These are phyloP conservation scores for Maconellicoccus hirsutus DNA, from an alignment of 1,140 invertebrate species.

Conservation along the genomic window DNA sequence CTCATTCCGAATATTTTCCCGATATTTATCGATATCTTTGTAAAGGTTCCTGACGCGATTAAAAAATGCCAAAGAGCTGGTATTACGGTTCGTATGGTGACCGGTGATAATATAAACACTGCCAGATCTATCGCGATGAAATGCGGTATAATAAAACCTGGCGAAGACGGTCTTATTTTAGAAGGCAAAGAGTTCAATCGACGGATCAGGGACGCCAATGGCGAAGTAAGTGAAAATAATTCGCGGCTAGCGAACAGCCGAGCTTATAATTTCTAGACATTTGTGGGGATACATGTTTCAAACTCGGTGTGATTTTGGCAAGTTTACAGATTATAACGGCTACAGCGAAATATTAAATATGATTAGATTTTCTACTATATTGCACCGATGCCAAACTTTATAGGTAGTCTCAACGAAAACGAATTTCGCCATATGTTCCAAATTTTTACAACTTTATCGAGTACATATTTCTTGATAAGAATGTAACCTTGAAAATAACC, in stretches of 20 bases:
- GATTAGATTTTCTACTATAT: neutral
- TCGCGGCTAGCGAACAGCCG: too few species aligned
- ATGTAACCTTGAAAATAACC: too few species aligned
- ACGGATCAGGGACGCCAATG: conserved; percentile 75
- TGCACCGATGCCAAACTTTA: neutral
- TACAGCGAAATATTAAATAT: neutral
- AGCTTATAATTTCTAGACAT: neutral
- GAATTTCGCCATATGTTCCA: neutral
- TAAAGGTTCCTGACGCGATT: conserved; percentile 85
- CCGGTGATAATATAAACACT: conserved; percentile 98
- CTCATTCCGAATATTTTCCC: neutral
- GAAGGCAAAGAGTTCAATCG: conserved; percentile 98
- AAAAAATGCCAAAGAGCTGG: conserved; percentile 91
- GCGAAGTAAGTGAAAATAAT: conserved; percentile 48
- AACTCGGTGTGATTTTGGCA: neutral
- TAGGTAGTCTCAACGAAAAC: neutral
- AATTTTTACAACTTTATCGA: neutral
- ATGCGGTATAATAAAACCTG: conserved; percentile 90
- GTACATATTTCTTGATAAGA: too few species aligned
- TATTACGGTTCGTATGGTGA: conserved; percentile 99
- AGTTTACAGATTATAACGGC: neutral
- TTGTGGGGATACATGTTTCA: neutral
- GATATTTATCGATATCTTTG: neutral
- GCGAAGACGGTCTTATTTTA: conserved; percentile 88
- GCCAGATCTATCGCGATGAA: conserved; percentile 94